A percentile compares a stretch with the other conserved stretches of the same genome.
Conservation (phyloP, 2,113 vertebrate species). For the Sarotherodon lohbergeri region DNA sequence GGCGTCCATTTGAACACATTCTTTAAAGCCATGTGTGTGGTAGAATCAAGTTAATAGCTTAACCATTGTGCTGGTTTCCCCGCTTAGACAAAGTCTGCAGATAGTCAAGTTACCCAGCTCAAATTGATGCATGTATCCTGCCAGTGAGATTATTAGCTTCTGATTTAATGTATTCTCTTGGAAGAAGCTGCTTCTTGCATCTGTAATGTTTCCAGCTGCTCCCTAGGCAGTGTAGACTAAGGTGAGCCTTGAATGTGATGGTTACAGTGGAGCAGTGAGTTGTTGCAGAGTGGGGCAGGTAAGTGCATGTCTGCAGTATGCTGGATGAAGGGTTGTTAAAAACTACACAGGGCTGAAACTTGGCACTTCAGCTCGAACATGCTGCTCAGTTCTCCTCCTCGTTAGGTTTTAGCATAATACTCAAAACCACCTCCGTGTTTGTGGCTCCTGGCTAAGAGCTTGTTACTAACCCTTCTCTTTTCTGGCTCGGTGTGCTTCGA, state of each 20-base stretch:
- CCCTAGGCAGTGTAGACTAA: not conserved
- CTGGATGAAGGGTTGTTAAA: constrained; percentile 58
- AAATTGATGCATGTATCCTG: not conserved
- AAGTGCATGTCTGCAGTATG: constrained; percentile 73
- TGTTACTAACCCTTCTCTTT: not conserved
- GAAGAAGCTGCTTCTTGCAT: constrained; percentile 30
- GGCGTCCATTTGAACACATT: not conserved
- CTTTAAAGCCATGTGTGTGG: not conserved
- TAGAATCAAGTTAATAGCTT: not conserved
- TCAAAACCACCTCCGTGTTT: not conserved
- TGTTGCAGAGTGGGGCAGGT: constrained; percentile 66
- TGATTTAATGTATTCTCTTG: constrained; percentile 22
- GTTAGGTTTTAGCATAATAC: not conserved
- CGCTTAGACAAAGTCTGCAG: not conserved
- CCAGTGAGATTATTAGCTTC: not conserved
- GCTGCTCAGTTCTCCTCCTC: not conserved
- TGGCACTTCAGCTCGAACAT: not conserved
- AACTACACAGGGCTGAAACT: constrained; percentile 57
- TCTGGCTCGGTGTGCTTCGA: not conserved
- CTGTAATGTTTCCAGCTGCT: constrained; percentile 19
- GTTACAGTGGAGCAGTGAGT: constrained; percentile 53
- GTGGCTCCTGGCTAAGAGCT: not conserved
- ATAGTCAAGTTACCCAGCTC: not conserved
- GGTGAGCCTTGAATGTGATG: constrained; percentile 35
- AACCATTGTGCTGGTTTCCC: not conserved